These are phyloP conservation scores for Ceyx margarethae DNA, from an alignment of 2,113 vertebrate genomes.

Conservation along the genomic window DNA sequence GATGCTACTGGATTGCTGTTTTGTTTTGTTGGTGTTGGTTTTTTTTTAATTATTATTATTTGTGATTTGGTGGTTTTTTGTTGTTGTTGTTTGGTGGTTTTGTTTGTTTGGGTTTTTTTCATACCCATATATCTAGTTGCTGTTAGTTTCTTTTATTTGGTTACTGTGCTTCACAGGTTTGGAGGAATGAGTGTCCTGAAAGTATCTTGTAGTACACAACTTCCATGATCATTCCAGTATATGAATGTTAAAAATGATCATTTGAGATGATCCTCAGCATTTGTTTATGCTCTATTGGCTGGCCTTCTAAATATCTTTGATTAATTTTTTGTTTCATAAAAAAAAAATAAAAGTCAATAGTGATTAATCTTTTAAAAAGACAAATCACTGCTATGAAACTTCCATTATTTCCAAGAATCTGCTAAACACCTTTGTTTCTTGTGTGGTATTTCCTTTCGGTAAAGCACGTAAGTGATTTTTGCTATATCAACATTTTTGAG, in stretches of 20 bases:
- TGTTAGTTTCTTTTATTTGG: not conserved
- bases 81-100: no score
- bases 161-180: not conserved
- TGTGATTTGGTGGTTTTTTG: no score
- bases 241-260: not conserved
- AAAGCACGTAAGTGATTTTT: not conserved
- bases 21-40: no score
- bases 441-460: not conserved
- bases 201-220: accelerated
- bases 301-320: not conserved
- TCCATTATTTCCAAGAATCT: not conserved
- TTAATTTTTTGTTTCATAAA: not conserved
- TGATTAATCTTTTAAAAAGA: not conserved
- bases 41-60: no score
- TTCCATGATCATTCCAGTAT: not conserved
- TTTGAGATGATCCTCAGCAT: not conserved
- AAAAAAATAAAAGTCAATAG: not conserved
- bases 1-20: not conserved
- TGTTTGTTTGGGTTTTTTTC: not conserved
- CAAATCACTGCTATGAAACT: not conserved
- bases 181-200: not conserved
- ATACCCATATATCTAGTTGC: accelerated
- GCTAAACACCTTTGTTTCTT: not conserved
- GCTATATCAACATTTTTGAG: not conserved
- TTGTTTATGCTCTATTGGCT: not conserved